A percentile compares a stretch with the other conserved stretches of the same genome.
Conservation (phyloP, 1,140 invertebrate genomes). For the Drosophila funebris region DNA sequence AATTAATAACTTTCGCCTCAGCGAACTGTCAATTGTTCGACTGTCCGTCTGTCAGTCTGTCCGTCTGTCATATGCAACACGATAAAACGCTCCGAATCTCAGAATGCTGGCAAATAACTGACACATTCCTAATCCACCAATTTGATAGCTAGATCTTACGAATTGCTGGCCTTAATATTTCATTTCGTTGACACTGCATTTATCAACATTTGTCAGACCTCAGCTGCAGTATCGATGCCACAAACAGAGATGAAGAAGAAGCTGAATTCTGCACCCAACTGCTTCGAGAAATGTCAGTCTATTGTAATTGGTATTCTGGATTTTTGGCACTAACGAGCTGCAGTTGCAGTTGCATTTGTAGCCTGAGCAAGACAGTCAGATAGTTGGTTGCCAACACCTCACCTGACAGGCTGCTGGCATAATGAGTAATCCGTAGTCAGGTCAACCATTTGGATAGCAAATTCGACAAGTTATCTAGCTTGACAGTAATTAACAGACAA, state of each 20-base stretch:
- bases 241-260: constrained; percentile 5
- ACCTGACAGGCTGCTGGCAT: constrained; percentile 14
- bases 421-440: constrained; percentile 8
- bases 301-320: constrained; percentile 26
- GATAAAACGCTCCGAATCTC: constrained; percentile 33
- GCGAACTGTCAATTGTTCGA: neutral
- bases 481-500: constrained; percentile 24
- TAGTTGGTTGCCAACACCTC: neutral
- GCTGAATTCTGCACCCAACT: neutral
- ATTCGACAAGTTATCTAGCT: constrained; percentile 1
- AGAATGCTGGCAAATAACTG: constrained; percentile 25
- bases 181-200: constrained; percentile 50
- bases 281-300: constrained; percentile 20
- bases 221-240: constrained; percentile 15
- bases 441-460: neutral
- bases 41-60: constrained; percentile 14
- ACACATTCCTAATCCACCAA: constrained; percentile 42
- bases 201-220: constrained; percentile 32
- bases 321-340: constrained; percentile 26
- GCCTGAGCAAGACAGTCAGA: neutral
- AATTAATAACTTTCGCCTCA: constrained; percentile 7
- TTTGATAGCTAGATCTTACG: constrained; percentile 10
- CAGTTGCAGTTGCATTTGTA: constrained; percentile 10
- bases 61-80: constrained; percentile 52
- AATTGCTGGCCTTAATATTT: constrained; percentile 38